Percentiles rank a stretch among this genome's conserved stretches.
phyloP scores from a whole-genome alignment of 1,140 invertebrate species.

The Drosophila rufa region DNA sequence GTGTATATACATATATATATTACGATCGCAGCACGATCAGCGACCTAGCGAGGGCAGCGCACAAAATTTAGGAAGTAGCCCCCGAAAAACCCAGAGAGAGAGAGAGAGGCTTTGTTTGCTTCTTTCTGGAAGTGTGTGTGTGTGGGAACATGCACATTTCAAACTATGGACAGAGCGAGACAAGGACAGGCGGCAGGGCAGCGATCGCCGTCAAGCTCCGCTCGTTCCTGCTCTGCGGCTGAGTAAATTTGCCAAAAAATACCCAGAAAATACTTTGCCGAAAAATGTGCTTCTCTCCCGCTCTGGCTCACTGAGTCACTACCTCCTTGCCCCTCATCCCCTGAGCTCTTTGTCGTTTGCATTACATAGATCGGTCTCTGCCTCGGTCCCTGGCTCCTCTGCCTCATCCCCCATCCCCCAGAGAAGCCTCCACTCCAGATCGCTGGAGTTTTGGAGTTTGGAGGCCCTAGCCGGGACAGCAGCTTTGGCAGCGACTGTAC shows the following conservation, averaged over 20 bases:
- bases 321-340: background rate
- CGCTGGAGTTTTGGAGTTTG: background rate
- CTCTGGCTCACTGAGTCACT: conserved; percentile 12
- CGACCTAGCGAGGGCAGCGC: conserved; percentile 69
- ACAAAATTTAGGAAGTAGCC: conserved; percentile 74
- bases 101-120: conserved; percentile 19
- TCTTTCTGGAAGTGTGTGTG: background rate
- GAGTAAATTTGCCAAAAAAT: conserved; percentile 54
- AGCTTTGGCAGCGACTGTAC: conserved; percentile 54
- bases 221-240: conserved; percentile 24
- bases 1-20: conserved; percentile 1
- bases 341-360: conserved; percentile 45
- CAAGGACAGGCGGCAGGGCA: too few relatives aligned
- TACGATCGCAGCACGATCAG: conserved; percentile 52
- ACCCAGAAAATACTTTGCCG: conserved; percentile 21
- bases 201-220: conserved; percentile 33
- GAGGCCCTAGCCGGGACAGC: conserved; percentile 11
- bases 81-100: conserved; percentile 2
- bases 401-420: too few relatives aligned
- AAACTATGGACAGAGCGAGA: conserved; percentile 45
- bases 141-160: conserved; percentile 59
- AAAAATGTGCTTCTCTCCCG: conserved; percentile 31
- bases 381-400: background rate
- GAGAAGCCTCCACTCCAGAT: too few relatives aligned
- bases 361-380: conserved; percentile 62